Conservation (phyloP, 2,797 vertebrate species). For the Enteromius treurensis region DNA sequence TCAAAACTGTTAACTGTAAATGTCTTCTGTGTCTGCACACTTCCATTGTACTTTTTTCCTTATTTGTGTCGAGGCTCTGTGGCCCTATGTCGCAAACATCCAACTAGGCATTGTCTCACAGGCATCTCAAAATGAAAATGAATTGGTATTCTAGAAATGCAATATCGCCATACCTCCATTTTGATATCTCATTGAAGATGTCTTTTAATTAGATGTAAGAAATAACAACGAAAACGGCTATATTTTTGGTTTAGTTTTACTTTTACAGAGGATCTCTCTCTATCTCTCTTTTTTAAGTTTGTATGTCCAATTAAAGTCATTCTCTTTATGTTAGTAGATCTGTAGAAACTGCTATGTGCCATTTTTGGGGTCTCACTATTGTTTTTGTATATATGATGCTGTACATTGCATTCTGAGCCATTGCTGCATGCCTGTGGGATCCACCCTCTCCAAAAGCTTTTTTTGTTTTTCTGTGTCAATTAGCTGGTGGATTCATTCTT, state of each 20-base stretch:
- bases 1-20: slow-evolving; percentile 76
- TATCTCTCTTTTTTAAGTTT: slow-evolving; percentile 59
- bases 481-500: slow-evolving; percentile 97
- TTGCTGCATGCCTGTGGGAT: slow-evolving; percentile 91
- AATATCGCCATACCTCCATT: slow-evolving; percentile 85
- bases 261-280: slow-evolving; percentile 77
- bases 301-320: slow-evolving; percentile 77
- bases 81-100: slow-evolving; percentile 72
- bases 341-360: slow-evolving; percentile 92
- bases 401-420: slow-evolving; percentile 98
- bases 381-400: slow-evolving; percentile 96
- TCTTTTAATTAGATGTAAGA: slow-evolving; percentile 79
- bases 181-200: slow-evolving; percentile 79
- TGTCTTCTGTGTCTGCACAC: slow-evolving; percentile 80
- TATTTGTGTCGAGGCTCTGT: slow-evolving; percentile 77
- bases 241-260: slow-evolving; percentile 83
- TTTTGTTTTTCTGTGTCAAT: slow-evolving; percentile 93
- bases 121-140: slow-evolving; percentile 71
- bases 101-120: slow-evolving; percentile 70
- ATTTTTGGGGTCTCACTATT: slow-evolving; percentile 91
- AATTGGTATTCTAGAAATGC: slow-evolving; percentile 83
- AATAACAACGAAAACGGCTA: slow-evolving; percentile 69
- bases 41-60: slow-evolving; percentile 66
- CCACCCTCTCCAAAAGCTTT: slow-evolving; percentile 83
- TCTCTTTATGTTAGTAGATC: slow-evolving; percentile 87